Base-by-base conservation (phyloP, 1,140 invertebrate genomes). In the Aethina tumida region DNA sequence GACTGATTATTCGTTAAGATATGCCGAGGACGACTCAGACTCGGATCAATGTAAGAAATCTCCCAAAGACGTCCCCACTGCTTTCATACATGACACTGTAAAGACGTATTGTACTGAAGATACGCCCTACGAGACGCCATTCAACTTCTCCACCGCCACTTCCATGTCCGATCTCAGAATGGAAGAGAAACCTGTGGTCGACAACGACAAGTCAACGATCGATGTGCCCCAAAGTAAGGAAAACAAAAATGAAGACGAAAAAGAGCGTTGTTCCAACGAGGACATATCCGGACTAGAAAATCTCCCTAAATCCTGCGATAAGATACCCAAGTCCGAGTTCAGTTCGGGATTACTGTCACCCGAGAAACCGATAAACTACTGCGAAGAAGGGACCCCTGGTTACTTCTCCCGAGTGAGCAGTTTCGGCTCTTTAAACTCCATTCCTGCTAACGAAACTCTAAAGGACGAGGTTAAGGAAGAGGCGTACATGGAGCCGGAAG, bases 81-180 rank as follows among this genome's bases (percentile, higher is more conserved):
- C n/a, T n/a, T n/a, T n/a, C n/a, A 51, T 55, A 8, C 53, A 56
- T 42, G 90, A 94, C 58, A 83, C 86, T 1, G 72, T 93, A 1
- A 90, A 86, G 55, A 92, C 88, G 36, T 96, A 93, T 56, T 92
- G 81, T 52, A 94, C 89, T 0, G 92, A 97, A 67, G 90, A 85
- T 7, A 95, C 89, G 0, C 88, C 88, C 0, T 77, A 85, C 47
- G 84, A 84, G 43, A 88, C 86, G 2, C 88, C 88, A 0, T 70
- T 82, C 21, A 84, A 81, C 56, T 87, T 86, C 46, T 93, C 88
- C 1, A 87, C 82, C 27, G 84, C 90, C 5, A 86, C 87, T 0
- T 95, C 90, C 1, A 76, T 91, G 53, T 88, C 81, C 0, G 90
- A 95, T 66, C 63, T 94, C 7, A 70, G 81, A 42, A 68, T 77